Evolutionary conservation across 2,797 vertebrate genomes (phyloP).

Genomic region (Centropyge bicolor): DNA sequence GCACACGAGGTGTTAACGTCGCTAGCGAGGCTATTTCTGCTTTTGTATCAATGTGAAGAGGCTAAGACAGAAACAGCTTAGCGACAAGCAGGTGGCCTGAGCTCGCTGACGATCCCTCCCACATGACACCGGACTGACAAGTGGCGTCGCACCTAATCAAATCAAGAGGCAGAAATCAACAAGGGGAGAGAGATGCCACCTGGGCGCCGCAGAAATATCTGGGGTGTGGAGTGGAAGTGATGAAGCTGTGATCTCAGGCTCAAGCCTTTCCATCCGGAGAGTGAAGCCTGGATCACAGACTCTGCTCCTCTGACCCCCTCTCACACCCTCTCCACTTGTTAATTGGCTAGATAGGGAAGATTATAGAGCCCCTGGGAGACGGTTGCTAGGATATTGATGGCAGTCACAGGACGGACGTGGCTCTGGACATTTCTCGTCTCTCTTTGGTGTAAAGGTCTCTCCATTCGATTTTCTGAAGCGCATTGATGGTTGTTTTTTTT

Average conservation of each 20-base stretch:
- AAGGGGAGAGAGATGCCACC: slow-evolving; percentile 45
- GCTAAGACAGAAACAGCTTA: slow-evolving; percentile 29
- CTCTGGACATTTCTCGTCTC: slow-evolving; percentile 40
- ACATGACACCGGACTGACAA: slow-evolving; percentile 46
- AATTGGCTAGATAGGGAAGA: slow-evolving; percentile 77
- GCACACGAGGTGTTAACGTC: slow-evolving; percentile 42
- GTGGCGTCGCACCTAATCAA: slow-evolving; percentile 59
- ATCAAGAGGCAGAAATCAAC: slow-evolving; percentile 58
- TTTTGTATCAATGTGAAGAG: slow-evolving; percentile 1
- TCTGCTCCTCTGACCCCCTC: slow-evolving; percentile 35
- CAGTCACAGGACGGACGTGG: slow-evolving; percentile 45
- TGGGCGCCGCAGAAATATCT: slow-evolving; percentile 56
- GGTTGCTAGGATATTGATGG: slow-evolving; percentile 77
- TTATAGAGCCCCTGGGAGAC: slow-evolving; percentile 66
- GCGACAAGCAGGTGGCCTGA: slow-evolving; percentile 53
- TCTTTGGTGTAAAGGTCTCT: slow-evolving; percentile 57
- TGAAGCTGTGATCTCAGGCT: slow-evolving; percentile 55
- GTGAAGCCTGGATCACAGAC: slow-evolving; percentile 24
- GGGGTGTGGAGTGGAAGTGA: slow-evolving; percentile 49
- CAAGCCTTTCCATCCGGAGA: slow-evolving; percentile 28
- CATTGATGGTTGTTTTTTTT: neutral
- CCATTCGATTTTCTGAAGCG: slow-evolving; percentile 47
- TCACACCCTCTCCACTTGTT: slow-evolving; percentile 51
- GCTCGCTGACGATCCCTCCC: slow-evolving; percentile 35
- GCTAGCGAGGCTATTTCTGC: slow-evolving; percentile 27